These are phyloP conservation scores for Strix uralensis DNA, from an alignment of 2,113 vertebrate species.

Conservation along the genomic window DNA sequence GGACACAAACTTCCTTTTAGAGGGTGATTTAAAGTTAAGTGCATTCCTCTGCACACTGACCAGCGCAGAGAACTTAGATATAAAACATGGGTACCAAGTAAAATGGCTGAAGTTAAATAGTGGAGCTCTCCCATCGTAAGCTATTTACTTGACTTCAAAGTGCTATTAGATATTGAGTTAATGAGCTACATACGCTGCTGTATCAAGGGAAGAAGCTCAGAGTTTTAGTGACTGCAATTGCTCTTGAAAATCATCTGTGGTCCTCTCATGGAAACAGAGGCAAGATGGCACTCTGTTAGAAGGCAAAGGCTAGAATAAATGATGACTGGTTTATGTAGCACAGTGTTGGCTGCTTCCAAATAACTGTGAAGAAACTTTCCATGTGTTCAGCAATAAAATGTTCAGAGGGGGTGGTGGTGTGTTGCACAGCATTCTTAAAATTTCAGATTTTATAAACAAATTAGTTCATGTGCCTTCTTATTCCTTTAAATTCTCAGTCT, in stretches of 20 bases:
- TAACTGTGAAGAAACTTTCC: not conserved
- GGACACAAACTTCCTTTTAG: not conserved
- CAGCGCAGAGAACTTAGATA: not conserved
- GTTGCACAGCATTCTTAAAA: no score
- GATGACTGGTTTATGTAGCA: not conserved
- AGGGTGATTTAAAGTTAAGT: not conserved
- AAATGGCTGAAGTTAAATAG: not conserved
- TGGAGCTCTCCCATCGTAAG: not conserved
- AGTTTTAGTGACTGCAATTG: not conserved
- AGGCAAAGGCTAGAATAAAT: not conserved
- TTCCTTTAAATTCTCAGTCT: not conserved
- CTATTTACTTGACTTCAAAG: not conserved
- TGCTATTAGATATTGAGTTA: not conserved
- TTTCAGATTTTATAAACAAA: not conserved
- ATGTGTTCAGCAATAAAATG: not conserved
- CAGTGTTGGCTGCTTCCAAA: not conserved
- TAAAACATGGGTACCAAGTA: fast-evolving
- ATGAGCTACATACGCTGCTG: not conserved
- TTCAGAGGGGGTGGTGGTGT: fast-evolving
- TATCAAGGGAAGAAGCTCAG: not conserved
- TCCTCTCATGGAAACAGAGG: not conserved
- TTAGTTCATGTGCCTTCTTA: fast-evolving
- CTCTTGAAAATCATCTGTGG: not conserved
- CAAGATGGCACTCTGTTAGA: not conserved
- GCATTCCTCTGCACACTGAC: not conserved